A percentile compares a stretch with the other conserved stretches of the same genome.
These are phyloP conservation scores for Porites cylindrica DNA, from an alignment of 92 coral and sea anemone genomes.

Conservation along the genomic window DNA sequence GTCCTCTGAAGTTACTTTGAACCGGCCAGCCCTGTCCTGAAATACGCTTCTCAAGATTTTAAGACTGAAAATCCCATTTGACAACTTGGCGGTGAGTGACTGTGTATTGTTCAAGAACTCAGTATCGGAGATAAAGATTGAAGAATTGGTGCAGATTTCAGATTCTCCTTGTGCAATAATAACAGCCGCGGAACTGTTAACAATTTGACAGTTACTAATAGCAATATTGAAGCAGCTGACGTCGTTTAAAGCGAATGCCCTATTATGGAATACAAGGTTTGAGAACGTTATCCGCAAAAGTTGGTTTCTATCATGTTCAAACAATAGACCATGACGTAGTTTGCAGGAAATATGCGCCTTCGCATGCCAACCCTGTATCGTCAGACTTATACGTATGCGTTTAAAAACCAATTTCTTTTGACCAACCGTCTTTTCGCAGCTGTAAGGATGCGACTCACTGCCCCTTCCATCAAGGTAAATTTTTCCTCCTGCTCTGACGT, in stretches of 20 bases:
- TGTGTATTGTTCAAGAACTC: not conserved
- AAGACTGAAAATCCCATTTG: not conserved
- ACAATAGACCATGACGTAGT: not conserved
- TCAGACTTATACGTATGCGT: not conserved
- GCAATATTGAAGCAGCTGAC: not conserved
- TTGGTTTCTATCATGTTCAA: not conserved
- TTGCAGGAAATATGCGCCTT: constrained; percentile 2
- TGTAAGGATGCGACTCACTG: not conserved
- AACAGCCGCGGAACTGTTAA: not conserved
- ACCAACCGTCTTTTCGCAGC: not conserved
- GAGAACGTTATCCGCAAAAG: not conserved
- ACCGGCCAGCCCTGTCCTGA: not conserved
- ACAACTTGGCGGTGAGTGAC: not conserved
- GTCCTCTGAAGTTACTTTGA: not conserved
- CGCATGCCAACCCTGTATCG: not conserved
- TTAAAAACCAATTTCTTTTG: too few relatives aligned
- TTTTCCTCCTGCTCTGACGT: not conserved
- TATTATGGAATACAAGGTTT: not conserved
- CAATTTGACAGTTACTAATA: not conserved
- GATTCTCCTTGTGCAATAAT: not conserved
- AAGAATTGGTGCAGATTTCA: not conserved
- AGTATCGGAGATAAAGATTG: not conserved
- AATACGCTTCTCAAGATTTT: not conserved
- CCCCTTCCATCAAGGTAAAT: constrained; percentile 8
- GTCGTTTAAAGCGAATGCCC: not conserved